Percentiles rank a stretch among this genome's conserved stretches.
Conservation (phyloP, 2,113 vertebrate genomes). For the Vimba vimba region DNA sequence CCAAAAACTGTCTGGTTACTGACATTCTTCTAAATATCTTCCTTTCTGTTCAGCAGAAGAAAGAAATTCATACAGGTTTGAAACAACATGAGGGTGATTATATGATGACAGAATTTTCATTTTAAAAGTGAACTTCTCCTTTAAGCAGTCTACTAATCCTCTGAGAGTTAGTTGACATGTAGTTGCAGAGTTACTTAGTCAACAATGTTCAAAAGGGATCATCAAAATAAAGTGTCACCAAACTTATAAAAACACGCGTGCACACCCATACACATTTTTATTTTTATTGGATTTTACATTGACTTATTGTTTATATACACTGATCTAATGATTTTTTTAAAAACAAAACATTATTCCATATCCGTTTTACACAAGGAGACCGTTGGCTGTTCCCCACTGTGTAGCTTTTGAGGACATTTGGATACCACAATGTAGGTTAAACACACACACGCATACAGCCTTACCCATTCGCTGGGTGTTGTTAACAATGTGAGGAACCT, state of each 20-base stretch:
- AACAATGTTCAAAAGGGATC: no score
- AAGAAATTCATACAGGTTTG: no score
- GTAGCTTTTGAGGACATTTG: background rate
- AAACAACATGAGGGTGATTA: no score
- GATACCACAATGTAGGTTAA: background rate
- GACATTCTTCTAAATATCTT: no score
- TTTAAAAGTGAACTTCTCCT: no score
- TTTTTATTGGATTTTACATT: background rate
- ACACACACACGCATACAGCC: slow-evolving; percentile 27
- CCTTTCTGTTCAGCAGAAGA: no score
- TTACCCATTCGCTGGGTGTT: slow-evolving; percentile 87
- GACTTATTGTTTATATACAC: background rate
- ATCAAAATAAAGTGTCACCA: no score
- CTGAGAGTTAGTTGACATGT: no score
- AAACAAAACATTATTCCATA: background rate
- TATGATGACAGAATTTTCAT: no score
- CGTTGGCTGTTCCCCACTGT: background rate
- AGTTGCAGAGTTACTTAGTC: no score
- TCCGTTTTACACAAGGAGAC: background rate
- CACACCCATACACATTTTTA: background rate
- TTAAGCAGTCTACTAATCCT: no score
- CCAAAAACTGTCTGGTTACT: no score
- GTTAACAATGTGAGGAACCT: slow-evolving; percentile 77
- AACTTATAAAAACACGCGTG: background rate
- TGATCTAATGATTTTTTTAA: background rate